Evolutionary conservation across 2,113 vertebrate species (phyloP).

Genomic region (Excalfactoria chinensis): DNA sequence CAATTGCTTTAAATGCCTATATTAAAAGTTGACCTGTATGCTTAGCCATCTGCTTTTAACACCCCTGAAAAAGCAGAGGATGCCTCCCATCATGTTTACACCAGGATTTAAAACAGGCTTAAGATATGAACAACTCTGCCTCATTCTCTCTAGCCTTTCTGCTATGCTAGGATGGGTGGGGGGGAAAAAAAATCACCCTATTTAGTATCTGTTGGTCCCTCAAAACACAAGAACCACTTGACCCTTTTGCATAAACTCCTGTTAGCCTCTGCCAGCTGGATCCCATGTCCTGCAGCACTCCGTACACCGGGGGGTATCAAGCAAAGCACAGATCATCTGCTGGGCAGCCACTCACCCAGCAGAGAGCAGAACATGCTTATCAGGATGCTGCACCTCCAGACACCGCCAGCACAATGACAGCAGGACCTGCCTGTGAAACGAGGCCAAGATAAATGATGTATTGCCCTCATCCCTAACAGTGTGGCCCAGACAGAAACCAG

Average conservation of each 20-base stretch:
- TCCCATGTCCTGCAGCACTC: constrained; percentile 11
- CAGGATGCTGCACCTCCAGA: constrained; percentile 56
- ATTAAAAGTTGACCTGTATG: neutral
- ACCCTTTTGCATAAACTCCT: constrained; percentile 37
- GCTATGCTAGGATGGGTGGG: neutral
- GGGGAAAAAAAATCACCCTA: neutral
- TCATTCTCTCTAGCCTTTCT: neutral
- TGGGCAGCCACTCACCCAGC: neutral
- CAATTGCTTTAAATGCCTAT: neutral
- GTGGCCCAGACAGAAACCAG: constrained; percentile 80
- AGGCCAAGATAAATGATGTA: constrained; percentile 75
- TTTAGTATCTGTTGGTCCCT: constrained; percentile 15
- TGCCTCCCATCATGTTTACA: neutral
- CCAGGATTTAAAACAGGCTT: neutral
- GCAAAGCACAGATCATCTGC: neutral
- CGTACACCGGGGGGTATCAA: neutral
- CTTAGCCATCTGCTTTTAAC: neutral
- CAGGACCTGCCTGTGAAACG: constrained; percentile 72
- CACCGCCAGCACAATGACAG: constrained; percentile 62
- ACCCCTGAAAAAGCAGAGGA: neutral
- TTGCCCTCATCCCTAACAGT: constrained; percentile 64
- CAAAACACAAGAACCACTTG: constrained; percentile 64
- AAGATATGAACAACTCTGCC: neutral
- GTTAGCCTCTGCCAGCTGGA: constrained; percentile 45
- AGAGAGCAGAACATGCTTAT: constrained; percentile 60